A percentile compares a stretch with the other conserved stretches of the same genome.
phyloP scores from a whole-genome alignment of 2,797 vertebrate species.

The Chloroceryle inda region DNA sequence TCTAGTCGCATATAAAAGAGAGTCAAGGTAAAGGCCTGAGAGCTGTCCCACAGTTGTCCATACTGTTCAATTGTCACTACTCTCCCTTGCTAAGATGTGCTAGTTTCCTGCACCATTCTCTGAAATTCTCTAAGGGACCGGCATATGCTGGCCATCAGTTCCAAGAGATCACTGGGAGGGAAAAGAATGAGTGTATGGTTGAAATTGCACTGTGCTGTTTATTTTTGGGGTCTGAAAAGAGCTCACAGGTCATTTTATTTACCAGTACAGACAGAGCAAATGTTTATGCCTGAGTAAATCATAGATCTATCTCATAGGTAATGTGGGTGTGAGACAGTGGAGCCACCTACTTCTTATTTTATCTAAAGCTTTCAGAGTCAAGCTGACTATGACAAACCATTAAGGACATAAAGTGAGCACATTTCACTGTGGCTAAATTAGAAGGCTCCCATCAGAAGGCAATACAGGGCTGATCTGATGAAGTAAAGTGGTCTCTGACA shows the following conservation, averaged over 20 bases:
- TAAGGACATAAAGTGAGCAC: background rate
- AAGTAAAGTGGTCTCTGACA: background rate
- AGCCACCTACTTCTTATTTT: background rate
- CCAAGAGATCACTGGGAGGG: background rate
- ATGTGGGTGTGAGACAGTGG: background rate
- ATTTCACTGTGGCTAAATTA: background rate
- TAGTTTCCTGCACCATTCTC: background rate
- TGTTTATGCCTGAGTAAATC: conserved; percentile 6
- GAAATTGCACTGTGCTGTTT: background rate
- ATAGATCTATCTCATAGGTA: background rate
- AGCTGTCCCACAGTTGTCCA: background rate
- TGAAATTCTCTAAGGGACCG: background rate
- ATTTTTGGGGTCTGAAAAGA: background rate
- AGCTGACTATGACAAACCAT: background rate
- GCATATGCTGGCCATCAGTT: rapidly evolving
- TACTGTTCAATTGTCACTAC: background rate
- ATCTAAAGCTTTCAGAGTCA: background rate
- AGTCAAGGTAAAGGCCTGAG: background rate
- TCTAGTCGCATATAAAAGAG: background rate
- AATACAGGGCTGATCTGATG: background rate
- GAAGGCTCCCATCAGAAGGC: background rate
- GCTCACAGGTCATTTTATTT: background rate
- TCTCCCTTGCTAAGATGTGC: background rate
- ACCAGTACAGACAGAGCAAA: background rate
- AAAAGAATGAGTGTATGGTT: background rate